These are phyloP conservation scores for Camponotus fellah DNA, from an alignment of 2,888 invertebrate genomes.

Conservation along the genomic window DNA sequence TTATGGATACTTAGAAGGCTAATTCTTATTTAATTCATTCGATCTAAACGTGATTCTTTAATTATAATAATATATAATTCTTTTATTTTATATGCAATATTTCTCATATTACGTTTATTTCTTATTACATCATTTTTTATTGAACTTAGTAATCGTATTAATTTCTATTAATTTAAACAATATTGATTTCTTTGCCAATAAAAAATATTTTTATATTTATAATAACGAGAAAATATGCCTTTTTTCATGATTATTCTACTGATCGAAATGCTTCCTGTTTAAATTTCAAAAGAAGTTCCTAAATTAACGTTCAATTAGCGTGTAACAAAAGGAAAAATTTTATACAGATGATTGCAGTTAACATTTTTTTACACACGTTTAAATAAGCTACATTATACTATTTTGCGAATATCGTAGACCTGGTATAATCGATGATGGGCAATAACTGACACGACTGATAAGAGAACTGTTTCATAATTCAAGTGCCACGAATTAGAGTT, in stretches of 20 bases:
- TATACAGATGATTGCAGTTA: neutral
- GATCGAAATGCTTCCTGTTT: neutral
- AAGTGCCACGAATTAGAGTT: neutral
- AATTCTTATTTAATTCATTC: neutral
- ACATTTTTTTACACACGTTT: conserved; percentile 4
- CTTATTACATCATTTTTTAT: neutral
- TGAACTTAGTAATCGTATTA: neutral
- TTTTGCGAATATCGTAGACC: neutral
- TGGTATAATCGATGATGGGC: neutral
- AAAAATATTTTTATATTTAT: neutral
- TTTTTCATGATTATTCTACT: neutral
- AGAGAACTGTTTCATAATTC: conserved; percentile 12
- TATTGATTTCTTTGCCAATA: neutral
- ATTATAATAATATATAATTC: neutral
- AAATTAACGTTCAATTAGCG: neutral
- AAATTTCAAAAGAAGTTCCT: neutral
- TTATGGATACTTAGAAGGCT: neutral
- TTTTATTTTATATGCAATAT: neutral
- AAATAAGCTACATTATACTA: neutral
- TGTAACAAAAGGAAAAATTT: neutral
- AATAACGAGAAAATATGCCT: neutral
- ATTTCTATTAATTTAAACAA: conserved; percentile 8
- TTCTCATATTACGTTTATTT: neutral
- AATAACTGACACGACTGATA: neutral
- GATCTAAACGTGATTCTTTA: neutral